A percentile compares a stretch with the other conserved stretches of the same genome.
Evolutionary conservation across 2,888 invertebrate genomes (phyloP).

Genomic region (Conistra vaccinii): DNA sequence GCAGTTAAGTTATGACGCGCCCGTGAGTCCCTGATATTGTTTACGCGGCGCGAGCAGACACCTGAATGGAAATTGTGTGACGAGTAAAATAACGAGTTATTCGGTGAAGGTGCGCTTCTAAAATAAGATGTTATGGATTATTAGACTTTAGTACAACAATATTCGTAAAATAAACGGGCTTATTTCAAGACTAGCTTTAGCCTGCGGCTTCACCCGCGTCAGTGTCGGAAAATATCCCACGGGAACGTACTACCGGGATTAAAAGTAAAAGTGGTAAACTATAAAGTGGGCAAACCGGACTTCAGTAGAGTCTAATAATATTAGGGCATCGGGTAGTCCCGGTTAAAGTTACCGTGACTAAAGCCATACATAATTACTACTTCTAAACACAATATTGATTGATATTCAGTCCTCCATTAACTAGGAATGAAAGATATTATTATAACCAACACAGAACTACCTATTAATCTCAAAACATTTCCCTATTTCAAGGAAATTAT

Average conservation of each 20-base stretch:
- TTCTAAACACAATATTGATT: constrained; percentile 3
- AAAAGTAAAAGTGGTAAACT: neutral
- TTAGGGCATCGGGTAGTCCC: neutral
- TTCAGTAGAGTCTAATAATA: neutral
- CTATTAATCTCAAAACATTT: constrained; percentile 8
- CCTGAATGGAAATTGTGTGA: constrained; percentile 25
- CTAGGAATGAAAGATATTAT: constrained; percentile 4
- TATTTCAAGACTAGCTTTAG: neutral
- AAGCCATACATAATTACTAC: neutral
- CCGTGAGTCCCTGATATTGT: constrained; percentile 20
- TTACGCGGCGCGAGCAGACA: constrained; percentile 16
- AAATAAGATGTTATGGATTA: neutral
- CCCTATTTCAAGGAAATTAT: constrained; percentile 19
- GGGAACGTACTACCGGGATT: too few relatives aligned
- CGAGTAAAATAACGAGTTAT: constrained; percentile 14
- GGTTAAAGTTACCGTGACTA: neutral
- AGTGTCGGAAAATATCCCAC: neutral
- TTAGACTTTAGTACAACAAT: neutral
- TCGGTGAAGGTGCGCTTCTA: neutral
- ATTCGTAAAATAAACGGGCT: neutral
- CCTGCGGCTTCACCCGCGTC: too few relatives aligned
- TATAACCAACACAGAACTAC: neutral
- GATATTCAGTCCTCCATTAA: constrained; percentile 4
- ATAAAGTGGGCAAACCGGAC: neutral
- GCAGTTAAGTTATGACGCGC: constrained; percentile 21